Conservation (phyloP, 2,888 invertebrate species). For the Agrochola lychnidis region DNA sequence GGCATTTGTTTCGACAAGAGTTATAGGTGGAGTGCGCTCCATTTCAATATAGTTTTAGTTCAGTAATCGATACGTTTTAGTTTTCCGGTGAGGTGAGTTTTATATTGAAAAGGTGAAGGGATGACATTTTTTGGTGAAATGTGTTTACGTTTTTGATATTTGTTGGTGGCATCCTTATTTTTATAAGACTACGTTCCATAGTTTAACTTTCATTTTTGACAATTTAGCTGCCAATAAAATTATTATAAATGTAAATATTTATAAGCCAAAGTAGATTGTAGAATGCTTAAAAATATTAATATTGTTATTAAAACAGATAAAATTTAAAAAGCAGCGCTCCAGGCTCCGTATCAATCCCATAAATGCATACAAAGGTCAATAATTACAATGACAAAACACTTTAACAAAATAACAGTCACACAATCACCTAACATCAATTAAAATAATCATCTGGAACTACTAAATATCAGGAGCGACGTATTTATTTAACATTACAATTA, state of each 20-base stretch:
- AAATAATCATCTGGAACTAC: constrained; percentile 56
- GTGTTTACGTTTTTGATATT: neutral
- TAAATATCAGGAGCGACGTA: constrained; percentile 43
- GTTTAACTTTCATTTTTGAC: neutral
- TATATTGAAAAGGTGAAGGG: constrained; percentile 25
- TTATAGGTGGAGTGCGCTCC: constrained; percentile 74
- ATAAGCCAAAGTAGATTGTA: neutral
- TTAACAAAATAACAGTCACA: constrained; percentile 21
- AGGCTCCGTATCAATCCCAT: neutral
- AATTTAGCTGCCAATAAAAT: neutral
- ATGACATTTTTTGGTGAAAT: constrained; percentile 8
- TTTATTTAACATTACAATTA: constrained; percentile 60
- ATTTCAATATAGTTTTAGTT: constrained; percentile 75
- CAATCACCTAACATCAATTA: constrained; percentile 47
- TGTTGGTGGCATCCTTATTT: neutral
- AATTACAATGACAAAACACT: constrained; percentile 37
- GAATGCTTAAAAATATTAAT: neutral
- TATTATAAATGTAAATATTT: too few relatives aligned
- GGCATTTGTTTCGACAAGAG: constrained; percentile 79
- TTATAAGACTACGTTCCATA: neutral
- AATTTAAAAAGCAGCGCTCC: neutral
- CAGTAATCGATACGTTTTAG: constrained; percentile 62
- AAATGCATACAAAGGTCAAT: constrained; percentile 7
- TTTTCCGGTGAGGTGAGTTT: constrained; percentile 49
- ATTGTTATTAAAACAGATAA: neutral